Evolutionary conservation across 2,888 invertebrate species (phyloP), one percentile per base, ranked within the genome.

Genomic region (Torymus auratus): DNA sequence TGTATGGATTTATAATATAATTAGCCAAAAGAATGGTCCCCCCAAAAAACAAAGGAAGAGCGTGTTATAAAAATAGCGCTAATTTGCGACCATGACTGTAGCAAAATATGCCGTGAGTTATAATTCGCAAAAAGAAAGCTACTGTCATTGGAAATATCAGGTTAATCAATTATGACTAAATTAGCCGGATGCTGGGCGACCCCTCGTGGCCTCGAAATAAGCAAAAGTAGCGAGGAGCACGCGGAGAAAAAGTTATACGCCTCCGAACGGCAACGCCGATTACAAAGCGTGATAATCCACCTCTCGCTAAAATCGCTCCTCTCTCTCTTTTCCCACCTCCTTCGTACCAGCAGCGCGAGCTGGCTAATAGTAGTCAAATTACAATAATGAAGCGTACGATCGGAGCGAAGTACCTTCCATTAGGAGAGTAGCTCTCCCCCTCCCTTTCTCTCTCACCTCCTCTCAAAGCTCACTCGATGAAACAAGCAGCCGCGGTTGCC

Each of bases 361-460:
- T 73, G 61, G 74, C 86, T 86, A 86, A 88, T 87, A 85, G 84
- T 85, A 87, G 86, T 84, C 84, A 86, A 88, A 88, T 88, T 87
- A 88, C 86, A 85, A 88, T 88, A 87, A 89, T 87, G 88, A 88
- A 88, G 85, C 85, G 83, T 84, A 84, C 84, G 84, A 83, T 83
- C 83, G 87, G 73, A 82, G 75, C 82, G 83, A 84, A 86, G 86
- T 85, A 83, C 85, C 85, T 83, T 86, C 89, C 88, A 89, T 89
- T 89, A 89, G 86, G 85, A 23, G 20, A 84, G 84, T 85, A 78
- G 83, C 81, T 84, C n/a, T 75, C 82, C 62, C 78, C 28, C 77
- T 52, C 64, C 65, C 53, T 7, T 7, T 41, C 41, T 10, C 7
- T 41, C 41, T 41, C 41, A 41, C 41, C 41, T 41, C 41, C 7